These are phyloP conservation scores for Lateolabrax maculatus DNA, from an alignment of 2,797 vertebrate genomes.

Conservation along the genomic window DNA sequence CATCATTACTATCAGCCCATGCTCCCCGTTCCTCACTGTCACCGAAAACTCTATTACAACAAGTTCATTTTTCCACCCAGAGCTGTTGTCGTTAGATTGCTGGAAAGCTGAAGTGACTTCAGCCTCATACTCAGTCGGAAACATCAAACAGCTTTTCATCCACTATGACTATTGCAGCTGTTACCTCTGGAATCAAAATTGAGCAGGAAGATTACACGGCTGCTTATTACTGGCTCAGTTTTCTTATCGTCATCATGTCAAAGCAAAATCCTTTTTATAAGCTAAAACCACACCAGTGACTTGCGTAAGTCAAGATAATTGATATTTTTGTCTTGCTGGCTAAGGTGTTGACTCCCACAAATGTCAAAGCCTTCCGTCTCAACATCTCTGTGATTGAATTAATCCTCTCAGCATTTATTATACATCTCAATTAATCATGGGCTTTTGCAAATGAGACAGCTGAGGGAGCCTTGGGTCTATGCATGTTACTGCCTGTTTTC, in stretches of 20 bases:
- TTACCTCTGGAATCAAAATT: constrained; percentile 35
- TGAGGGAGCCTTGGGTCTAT: constrained; percentile 2
- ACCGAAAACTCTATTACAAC: constrained; percentile 62
- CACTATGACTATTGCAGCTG: background rate
- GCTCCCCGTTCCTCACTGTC: constrained; percentile 71
- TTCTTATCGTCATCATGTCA: constrained; percentile 19
- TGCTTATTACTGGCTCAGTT: constrained; percentile 19
- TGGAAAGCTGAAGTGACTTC: constrained; percentile 38
- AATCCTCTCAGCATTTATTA: constrained; percentile 54
- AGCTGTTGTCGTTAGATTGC: constrained; percentile 51
- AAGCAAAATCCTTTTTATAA: constrained; percentile 1
- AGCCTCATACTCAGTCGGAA: constrained; percentile 17
- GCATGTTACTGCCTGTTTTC: constrained; percentile 20
- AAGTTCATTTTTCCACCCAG: constrained; percentile 56
- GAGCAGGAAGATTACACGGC: constrained; percentile 23
- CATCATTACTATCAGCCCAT: constrained; percentile 61
- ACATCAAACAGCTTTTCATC: constrained; percentile 47
- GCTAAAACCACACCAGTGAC: constrained; percentile 8
- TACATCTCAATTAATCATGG: constrained; percentile 67
- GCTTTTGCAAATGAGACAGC: constrained; percentile 49
- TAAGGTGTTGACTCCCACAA: constrained; percentile 40
- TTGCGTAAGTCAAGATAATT: constrained; percentile 34
- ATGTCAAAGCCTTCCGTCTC: constrained; percentile 56
- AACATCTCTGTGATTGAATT: constrained; percentile 45
- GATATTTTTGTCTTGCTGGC: constrained; percentile 51